A percentile compares a stretch with the other conserved stretches of the same genome.
These are phyloP conservation scores for Lasioglossum lativentre DNA, from an alignment of 2,888 invertebrate genomes.

Conservation along the genomic window DNA sequence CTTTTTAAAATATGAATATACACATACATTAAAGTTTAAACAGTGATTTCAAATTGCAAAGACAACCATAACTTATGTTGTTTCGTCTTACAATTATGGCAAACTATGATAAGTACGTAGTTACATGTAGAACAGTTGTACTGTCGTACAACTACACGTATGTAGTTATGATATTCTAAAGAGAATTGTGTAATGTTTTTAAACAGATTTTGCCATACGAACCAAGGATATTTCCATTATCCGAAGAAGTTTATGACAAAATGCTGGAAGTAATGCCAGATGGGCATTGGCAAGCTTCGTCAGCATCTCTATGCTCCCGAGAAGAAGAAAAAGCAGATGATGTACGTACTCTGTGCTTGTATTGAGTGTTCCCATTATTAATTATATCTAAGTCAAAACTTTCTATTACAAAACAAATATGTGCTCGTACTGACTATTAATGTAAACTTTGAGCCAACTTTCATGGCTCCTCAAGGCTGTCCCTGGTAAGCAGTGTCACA, in stretches of 20 bases:
- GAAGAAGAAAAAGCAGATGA: slow-evolving; percentile 81
- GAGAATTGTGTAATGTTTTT: slow-evolving; percentile 16
- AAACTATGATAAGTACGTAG: background rate
- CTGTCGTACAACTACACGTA: background rate
- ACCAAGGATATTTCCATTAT: slow-evolving; percentile 90
- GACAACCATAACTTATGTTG: background rate
- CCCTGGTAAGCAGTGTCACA: slow-evolving; percentile 73
- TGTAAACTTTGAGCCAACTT: slow-evolving; percentile 75
- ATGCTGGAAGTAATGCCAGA: slow-evolving; percentile 90
- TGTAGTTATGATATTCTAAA: background rate
- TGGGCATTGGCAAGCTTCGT: slow-evolving; percentile 85
- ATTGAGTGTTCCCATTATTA: slow-evolving; percentile 54
- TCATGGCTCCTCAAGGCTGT: slow-evolving; percentile 75
- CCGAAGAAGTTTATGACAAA: slow-evolving; percentile 88
- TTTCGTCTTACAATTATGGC: background rate
- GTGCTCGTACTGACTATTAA: slow-evolving; percentile 72
- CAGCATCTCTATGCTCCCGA: slow-evolving; percentile 79
- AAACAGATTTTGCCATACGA: slow-evolving; percentile 91
- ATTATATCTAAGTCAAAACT: slow-evolving; percentile 67
- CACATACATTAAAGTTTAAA: background rate
- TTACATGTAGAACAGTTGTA: background rate
- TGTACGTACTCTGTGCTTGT: slow-evolving; percentile 76
- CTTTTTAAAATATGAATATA: background rate
- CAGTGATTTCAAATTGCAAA: background rate
- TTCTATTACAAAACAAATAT: slow-evolving; percentile 65